Evolutionary conservation across 2,113 vertebrate genomes (phyloP), one percentile per base, ranked within the genome.

Genomic region (Murina feae): DNA sequence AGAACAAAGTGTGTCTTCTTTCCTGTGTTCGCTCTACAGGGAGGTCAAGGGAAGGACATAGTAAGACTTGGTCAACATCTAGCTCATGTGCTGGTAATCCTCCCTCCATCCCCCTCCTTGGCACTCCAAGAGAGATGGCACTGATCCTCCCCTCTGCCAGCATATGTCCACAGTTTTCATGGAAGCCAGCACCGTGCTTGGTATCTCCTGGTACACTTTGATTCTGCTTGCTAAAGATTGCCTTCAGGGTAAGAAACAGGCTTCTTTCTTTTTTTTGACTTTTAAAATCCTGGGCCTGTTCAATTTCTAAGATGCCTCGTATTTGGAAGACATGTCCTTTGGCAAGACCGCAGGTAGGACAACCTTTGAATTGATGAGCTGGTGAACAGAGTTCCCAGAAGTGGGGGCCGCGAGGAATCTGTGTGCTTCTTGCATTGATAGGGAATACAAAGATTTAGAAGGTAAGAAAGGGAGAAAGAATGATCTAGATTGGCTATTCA

Each of bases 241-340:
- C 79, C 17, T 90, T 85, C 68, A 69, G 55, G 72, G 30, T 53
- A 85, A 86, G 78, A 65, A 71, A 68, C 51, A 83, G 76, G 9
- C 3, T 53, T 91, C 16, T 92, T 91, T 84, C 90, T 20, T 87
- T 88, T 76, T 21, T 17, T 14, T 96, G 86, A 53, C 60, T 96
- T 95, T 93, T 39, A 4, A 76, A 86, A 91, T 66, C 35, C 47
- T 71, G 23, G 39, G 18, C 25, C 60, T 65, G 16, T 84, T 92
- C 47, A 13, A 11, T 94, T 90, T 91, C 37, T 30, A 89, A 82
- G 88, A 30, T 76, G 18, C 44, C 49, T 65, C 0, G 8, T 79
- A 35, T 87, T 87, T 58, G 69, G 30, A 47, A 78, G 88, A 68
- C 2, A 0, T 47, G 49, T 72, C 51, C 13, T 71, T 74, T 79